Evolutionary conservation across 2,113 vertebrate species (phyloP), one percentile per base, ranked within the genome.

Genomic region (Macaca mulatta): DNA sequence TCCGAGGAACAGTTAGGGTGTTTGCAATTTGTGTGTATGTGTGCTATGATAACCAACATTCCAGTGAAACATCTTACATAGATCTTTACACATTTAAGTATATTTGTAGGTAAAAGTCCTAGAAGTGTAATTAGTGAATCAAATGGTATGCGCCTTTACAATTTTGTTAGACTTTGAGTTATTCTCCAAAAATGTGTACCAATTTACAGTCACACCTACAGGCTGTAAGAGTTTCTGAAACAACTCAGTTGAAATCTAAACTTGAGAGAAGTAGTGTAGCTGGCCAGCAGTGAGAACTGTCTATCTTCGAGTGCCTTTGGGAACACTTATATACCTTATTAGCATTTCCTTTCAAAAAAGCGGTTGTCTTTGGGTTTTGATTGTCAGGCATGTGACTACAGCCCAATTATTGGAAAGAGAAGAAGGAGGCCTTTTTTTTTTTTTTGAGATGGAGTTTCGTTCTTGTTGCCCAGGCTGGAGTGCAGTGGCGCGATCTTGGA

Each of bases 161-260:
- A 57, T 84, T 88, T 93, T 89, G 20, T 96, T 93, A 92, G 43
- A 9, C 61, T 40, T 57, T 84, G 83, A 89, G 75, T 85, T 89
- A 75, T 55, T 50, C 40, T 96, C 16, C n/a, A 59, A 22, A 79
- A 67, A 85, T 81, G 75, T 93, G 35, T 82, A 81, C 32, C 13
- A 52, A 20, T 88, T 89, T 79, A 72, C 38, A 67, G 74, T 93
- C n/a, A 82, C 8, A 89, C n/a, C 79, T 83, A n/a, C 16, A 83
- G 23, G 12, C 30, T 87, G 3, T 88, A 77, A 95, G 64, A 86
- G 30, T 97, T 94, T 94, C 40, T 94, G 55, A 94, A 92, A 77
- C 43, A 91, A 74, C 23, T 80, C 14, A 77, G 7, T 74, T 92
- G 75, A 92, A 81, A 84, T 55, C 6, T 80, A 64, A 95, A 94